Evolutionary conservation across 2,888 invertebrate species (phyloP).

Genomic region (Agriopis leucophaearia): DNA sequence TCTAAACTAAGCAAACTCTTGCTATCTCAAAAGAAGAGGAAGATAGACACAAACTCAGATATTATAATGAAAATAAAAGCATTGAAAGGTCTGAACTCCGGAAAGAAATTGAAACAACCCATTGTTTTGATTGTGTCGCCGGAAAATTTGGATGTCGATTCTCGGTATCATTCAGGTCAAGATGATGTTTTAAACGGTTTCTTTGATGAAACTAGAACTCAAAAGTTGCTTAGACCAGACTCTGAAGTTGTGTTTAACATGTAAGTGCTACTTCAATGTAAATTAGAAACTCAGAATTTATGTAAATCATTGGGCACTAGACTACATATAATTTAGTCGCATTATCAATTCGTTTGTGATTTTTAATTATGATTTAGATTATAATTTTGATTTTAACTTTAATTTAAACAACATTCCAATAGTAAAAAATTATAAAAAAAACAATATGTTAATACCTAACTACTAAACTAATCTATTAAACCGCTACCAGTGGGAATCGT

Average conservation of each 20-base stretch:
- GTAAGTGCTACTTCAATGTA: constrained; percentile 20
- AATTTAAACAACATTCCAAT: no score
- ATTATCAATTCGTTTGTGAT: no score
- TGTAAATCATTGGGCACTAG: no score
- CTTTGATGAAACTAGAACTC: constrained; percentile 30
- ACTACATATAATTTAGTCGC: no score
- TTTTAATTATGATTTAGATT: no score
- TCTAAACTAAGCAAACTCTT: constrained; percentile 18
- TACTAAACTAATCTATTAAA: no score
- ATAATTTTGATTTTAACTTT: no score
- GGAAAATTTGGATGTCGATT: constrained; percentile 1
- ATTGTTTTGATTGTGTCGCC: constrained; percentile 9
- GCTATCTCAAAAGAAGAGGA: constrained; percentile 12
- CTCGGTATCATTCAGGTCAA: neutral
- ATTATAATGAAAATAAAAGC: constrained; percentile 1
- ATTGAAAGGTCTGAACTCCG: neutral
- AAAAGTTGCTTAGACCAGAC: neutral
- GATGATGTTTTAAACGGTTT: neutral
- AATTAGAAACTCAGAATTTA: no score
- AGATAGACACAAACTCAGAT: neutral
- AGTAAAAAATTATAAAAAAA: no score
- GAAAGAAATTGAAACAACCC: constrained; percentile 12
- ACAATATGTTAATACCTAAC: no score
- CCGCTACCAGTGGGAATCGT: no score
- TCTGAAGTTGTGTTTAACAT: constrained; percentile 19